Conservation (phyloP, 2,113 vertebrate species). For the Merops nubicus region DNA sequence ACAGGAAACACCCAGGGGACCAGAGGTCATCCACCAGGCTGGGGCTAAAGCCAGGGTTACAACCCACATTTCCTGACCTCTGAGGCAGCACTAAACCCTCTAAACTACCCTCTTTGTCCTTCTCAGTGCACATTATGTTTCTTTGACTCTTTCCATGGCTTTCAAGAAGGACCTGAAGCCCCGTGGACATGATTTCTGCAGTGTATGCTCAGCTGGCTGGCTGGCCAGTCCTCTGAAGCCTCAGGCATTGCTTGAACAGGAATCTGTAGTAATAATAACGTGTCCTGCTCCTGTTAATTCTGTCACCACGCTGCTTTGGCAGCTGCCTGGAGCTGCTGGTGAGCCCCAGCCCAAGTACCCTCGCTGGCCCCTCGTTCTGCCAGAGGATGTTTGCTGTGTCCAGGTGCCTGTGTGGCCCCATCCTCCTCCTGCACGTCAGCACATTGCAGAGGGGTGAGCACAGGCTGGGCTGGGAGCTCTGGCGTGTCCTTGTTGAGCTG, state of each 20-base stretch:
- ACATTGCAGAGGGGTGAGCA: neutral
- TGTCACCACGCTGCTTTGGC: conserved; percentile 45
- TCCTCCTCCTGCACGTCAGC: neutral
- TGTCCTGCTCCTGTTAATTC: neutral
- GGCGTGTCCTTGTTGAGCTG: neutral
- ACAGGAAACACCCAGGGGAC: conserved; percentile 36
- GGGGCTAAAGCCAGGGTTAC: conserved; percentile 29
- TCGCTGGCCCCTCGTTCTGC: conserved; percentile 21
- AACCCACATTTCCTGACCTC: conserved; percentile 60
- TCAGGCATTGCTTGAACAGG: neutral
- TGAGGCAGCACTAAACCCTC: conserved; percentile 2
- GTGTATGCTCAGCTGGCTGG: conserved; percentile 52
- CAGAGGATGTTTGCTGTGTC: neutral
- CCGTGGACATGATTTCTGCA: neutral
- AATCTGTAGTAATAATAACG: neutral
- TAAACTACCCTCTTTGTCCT: neutral
- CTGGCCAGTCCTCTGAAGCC: neutral
- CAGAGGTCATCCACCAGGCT: conserved; percentile 55
- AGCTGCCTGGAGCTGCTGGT: conserved; percentile 26
- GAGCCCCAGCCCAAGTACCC: neutral
- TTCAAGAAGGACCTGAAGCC: conserved; percentile 20
- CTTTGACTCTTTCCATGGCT: neutral
- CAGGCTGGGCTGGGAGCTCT: neutral
- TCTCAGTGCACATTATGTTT: neutral
- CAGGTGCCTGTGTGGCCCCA: conserved; percentile 33